Evolutionary conservation across 2,797 vertebrate genomes (phyloP).

Genomic region (Galago senegalensis): DNA sequence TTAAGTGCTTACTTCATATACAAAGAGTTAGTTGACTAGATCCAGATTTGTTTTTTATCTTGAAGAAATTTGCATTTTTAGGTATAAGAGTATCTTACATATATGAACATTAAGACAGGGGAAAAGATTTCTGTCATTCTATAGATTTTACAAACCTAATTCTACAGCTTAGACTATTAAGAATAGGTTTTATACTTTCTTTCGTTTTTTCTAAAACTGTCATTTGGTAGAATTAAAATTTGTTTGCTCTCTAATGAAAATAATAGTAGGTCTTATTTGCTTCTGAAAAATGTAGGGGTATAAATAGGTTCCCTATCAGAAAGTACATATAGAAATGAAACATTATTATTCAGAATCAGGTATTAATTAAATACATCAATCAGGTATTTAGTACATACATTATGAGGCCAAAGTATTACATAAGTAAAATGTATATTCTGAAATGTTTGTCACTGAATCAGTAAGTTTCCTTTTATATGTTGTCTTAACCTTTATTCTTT

Average conservation of each 20-base stretch:
- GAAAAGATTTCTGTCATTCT: constrained; percentile 5
- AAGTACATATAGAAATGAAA: not conserved
- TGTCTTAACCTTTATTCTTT: not conserved
- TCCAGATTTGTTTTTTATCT: constrained; percentile 12
- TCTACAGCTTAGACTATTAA: constrained; percentile 68
- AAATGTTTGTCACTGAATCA: constrained; percentile 2
- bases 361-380: not conserved
- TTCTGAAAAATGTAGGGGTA: not conserved
- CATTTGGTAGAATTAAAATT: constrained; percentile 5
- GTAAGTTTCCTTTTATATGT: not conserved
- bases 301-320: not conserved
- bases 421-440: not conserved
- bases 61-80: constrained; percentile 30
- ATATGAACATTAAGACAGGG: not conserved
- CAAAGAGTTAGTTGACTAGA: constrained; percentile 1
- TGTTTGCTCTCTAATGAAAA: not conserved
- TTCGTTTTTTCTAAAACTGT: constrained; percentile 6
- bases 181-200: constrained; percentile 63
- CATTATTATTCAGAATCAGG: constrained; percentile 9
- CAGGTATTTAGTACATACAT: not conserved
- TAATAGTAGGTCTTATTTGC: not conserved
- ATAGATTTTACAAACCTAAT: constrained; percentile 41
- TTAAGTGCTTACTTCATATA: constrained; percentile 56
- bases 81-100: not conserved
- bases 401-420: not conserved